These are phyloP conservation scores for Rhizoglyphus robini DNA, from an alignment of 1,140 invertebrate genomes.

Conservation along the genomic window DNA sequence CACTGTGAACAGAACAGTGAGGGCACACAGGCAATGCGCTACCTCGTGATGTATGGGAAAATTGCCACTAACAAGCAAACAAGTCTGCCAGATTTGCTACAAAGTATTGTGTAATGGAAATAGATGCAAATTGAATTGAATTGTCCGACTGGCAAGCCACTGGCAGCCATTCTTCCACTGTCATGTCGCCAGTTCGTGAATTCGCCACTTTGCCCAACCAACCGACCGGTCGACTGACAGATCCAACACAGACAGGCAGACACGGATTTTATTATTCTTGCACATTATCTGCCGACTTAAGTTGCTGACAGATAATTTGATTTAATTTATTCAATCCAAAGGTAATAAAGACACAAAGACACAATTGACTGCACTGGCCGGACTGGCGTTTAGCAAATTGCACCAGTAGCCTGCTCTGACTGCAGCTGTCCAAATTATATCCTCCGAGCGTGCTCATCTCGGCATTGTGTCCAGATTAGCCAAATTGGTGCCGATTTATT, in stretches of 20 bases:
- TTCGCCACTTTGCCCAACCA: neutral
- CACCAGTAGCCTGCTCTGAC: too few species aligned
- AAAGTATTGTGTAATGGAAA: neutral
- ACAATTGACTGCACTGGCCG: neutral
- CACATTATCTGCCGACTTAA: slow-evolving; percentile 8
- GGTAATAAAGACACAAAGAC: neutral
- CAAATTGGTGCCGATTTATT: too few species aligned
- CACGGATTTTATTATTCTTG: neutral
- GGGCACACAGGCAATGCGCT: too few species aligned
- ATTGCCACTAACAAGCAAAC: slow-evolving; percentile 9
- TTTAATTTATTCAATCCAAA: slow-evolving; percentile 12
- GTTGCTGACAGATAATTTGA: slow-evolving; percentile 14
- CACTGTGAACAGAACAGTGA: too few species aligned
- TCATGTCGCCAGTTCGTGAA: neutral
- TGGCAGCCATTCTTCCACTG: neutral
- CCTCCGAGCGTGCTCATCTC: too few species aligned
- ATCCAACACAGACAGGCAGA: neutral
- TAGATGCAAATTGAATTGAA: neutral
- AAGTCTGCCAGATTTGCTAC: neutral
- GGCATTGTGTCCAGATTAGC: too few species aligned
- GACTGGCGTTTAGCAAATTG: neutral
- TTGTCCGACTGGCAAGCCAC: neutral
- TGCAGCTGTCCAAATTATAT: too few species aligned
- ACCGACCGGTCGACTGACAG: neutral
- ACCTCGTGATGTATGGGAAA: slow-evolving; percentile 10